Evolutionary conservation across 1,140 invertebrate genomes (phyloP).

Genomic region (Lamellibrachia luymesi): DNA sequence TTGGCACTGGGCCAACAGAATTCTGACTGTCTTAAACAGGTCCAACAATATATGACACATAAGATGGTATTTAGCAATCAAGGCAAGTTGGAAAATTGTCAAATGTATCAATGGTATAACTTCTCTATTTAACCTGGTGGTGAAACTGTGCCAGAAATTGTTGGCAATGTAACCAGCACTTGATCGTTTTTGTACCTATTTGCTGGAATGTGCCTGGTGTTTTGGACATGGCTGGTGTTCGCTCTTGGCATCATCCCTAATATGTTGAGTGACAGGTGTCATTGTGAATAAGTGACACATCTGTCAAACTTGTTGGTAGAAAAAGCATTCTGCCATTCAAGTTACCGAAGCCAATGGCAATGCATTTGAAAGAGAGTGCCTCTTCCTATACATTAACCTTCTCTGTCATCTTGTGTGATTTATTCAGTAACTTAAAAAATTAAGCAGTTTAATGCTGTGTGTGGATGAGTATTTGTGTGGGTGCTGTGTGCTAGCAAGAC

Average conservation of each 20-base stretch:
- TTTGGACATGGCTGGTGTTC: background rate
- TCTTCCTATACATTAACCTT: too few relatives aligned
- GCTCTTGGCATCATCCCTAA: background rate
- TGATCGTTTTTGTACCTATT: background rate
- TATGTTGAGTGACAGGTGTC: background rate
- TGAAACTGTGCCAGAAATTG: background rate
- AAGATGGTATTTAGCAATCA: background rate
- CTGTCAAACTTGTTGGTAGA: background rate
- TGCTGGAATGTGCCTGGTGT: background rate
- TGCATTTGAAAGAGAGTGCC: too few relatives aligned
- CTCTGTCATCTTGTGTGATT: too few relatives aligned
- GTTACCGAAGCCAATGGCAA: background rate
- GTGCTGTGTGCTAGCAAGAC: background rate
- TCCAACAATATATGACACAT: background rate
- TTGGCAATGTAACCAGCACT: background rate
- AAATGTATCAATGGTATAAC: background rate
- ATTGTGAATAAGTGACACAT: background rate
- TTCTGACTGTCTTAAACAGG: background rate
- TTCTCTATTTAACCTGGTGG: background rate
- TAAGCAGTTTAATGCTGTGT: background rate
- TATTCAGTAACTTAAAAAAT: too few relatives aligned
- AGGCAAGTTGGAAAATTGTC: background rate
- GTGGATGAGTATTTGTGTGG: background rate
- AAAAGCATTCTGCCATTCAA: background rate
- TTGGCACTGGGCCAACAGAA: background rate